These are phyloP conservation scores for Chrysina gloriosa DNA, from an alignment of 2,888 invertebrate genomes.

Conservation along the genomic window DNA sequence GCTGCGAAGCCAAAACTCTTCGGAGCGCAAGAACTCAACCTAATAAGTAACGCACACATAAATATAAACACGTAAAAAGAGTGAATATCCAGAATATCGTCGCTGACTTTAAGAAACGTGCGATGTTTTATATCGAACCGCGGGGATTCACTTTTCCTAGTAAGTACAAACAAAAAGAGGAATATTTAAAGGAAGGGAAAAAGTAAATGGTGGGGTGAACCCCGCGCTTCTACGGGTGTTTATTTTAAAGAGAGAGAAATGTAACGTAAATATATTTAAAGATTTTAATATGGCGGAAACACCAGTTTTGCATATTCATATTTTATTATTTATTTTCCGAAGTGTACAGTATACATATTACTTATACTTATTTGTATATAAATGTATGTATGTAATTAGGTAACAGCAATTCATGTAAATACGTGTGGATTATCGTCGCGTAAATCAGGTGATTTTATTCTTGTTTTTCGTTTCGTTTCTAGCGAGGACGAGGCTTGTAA, in stretches of 20 bases:
- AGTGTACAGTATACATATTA: constrained; percentile 34
- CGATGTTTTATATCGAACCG: not conserved
- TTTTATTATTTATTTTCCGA: constrained; percentile 33
- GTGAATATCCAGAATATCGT: not conserved
- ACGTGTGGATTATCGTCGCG: constrained; percentile 10
- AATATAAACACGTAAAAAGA: not conserved
- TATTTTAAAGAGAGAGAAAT: not conserved
- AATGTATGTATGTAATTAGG: constrained; percentile 20
- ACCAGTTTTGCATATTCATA: constrained; percentile 37
- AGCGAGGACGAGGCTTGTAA: no score
- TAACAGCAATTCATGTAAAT: not conserved
- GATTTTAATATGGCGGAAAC: not conserved
- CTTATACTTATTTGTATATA: constrained; percentile 23
- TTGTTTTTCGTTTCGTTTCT: no score
- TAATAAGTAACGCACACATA: constrained; percentile 45
- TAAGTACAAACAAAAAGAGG: not conserved
- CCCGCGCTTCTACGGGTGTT: not conserved
- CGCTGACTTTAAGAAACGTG: not conserved
- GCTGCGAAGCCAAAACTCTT: constrained; percentile 50
- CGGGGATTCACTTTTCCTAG: not conserved
- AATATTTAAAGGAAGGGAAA: not conserved
- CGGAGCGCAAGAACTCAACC: constrained; percentile 60
- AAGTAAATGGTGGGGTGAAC: no score
- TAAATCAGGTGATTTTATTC: no score
- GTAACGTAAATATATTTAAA: not conserved